Base-by-base conservation (phyloP, 2,797 vertebrate genomes). In the Tympanoctomys barrerae region DNA sequence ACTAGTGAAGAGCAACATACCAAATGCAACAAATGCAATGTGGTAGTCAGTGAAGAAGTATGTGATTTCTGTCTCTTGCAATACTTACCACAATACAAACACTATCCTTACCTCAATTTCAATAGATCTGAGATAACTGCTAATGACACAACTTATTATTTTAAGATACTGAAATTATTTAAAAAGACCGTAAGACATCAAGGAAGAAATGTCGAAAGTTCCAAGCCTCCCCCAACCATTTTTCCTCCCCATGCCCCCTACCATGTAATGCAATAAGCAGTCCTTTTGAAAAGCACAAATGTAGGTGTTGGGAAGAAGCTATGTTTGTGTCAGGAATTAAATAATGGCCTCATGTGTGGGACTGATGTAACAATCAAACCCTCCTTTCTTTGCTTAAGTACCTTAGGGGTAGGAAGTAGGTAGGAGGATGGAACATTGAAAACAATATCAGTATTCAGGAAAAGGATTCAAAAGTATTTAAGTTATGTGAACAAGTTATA, bases 401-500 rank as follows among this genome's bases (percentile, higher is more conserved):
- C 31, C 28, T 39, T 61, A 28, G 4, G n/a, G 19, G 91, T 33
- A 70, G 46, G 7, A 11, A 36, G 75, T n/a, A 28, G 21, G 59
- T 82, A 73, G 66, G 95, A 83, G 39, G 22, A 10, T 19, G 8
- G 52, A 95, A 79, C 28, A 78, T 2, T 62, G 57, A 85, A 82
- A 96, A 95, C 95, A 95, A 86, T 1, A 39, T 86, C 62, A 93
- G 77, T 75, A 90, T 95, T 94, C 87, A 95, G 26, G 73, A 22
- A 87, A 0, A 96, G 62, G 49, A 94, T 66, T 97, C 61, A 90
- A 94, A 94, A 92, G 92, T 94, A 98, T 90, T 90, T 85, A 91
- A 95, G 42, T 82, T 66, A 91, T 75, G 57, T 64, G 82, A 97
- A 64, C 57, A 92, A 92, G 39, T 73, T 94, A 90, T 54, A 59